Percentiles rank a stretch among this genome's conserved stretches.
phyloP scores from a whole-genome alignment of 2,113 vertebrate genomes.

The Petaurus breviceps region DNA sequence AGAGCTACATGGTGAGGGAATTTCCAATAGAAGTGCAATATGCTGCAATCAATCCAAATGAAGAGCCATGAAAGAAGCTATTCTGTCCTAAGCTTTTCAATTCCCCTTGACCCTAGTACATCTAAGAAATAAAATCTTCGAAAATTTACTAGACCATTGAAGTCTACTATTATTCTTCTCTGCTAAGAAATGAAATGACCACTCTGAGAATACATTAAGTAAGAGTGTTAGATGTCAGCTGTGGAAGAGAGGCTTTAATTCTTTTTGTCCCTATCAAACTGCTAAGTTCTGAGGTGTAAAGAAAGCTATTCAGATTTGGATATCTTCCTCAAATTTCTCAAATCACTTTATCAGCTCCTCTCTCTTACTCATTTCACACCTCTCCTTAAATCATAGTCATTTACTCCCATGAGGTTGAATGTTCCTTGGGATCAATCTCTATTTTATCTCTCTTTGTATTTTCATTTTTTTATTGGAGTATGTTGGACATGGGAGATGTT shows the following conservation, averaged over 20 bases:
- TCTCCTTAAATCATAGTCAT: background rate
- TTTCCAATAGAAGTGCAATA: background rate
- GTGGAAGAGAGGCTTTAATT: background rate
- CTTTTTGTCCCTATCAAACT: background rate
- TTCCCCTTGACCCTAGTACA: background rate
- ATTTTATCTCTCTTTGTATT: background rate
- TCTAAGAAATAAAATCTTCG: background rate
- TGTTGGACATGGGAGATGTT: background rate
- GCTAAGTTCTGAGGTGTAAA: background rate
- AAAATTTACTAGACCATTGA: background rate
- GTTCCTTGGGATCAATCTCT: background rate
- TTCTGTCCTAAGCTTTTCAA: background rate
- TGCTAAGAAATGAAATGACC: background rate
- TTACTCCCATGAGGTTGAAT: background rate
- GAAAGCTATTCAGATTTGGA: background rate
- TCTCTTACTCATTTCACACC: background rate
- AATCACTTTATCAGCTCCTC: background rate
- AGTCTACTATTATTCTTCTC: background rate
- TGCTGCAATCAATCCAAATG: background rate
- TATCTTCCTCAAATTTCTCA: background rate
- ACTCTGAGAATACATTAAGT: background rate
- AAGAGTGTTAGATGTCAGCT: background rate
- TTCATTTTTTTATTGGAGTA: background rate
- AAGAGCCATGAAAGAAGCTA: background rate
- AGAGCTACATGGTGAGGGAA: background rate